Evolutionary conservation across 2,113 vertebrate genomes (phyloP), one percentile per base, ranked within the genome.

Genomic region (Alexandromys fortis): DNA sequence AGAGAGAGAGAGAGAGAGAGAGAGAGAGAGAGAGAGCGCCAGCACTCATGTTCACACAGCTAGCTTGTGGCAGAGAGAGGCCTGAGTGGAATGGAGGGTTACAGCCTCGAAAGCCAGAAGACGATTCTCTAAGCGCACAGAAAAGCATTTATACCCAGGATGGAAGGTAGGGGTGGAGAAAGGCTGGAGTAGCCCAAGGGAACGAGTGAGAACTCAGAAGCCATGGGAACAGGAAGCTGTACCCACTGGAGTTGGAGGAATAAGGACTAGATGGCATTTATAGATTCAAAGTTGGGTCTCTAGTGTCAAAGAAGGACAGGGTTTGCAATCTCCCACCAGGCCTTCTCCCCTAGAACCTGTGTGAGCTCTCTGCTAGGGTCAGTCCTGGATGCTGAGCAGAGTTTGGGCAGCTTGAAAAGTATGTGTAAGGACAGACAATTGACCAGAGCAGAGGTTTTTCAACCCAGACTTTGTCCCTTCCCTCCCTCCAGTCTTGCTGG

Each of bases 101-200:
- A 12, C 86, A 28, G 47, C 21, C 65, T n/a, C 6, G 7, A 49
- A 33, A 70, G 17, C 45, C 67, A 28, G 86, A 16, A 28, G 33
- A 28, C 0, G 3, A 3, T 13, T 19, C 61, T 33, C 38, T 6
- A 4, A 58, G 52, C 2, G 4, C 0, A 6, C 5, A 38, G 35
- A 61, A 26, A 58, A 65, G 16, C 24, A 5, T 14, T 35, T 19
- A 1, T 5, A 1, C 10, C 0, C 55, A 3, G 0, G 45, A 28
- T 0, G 1, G 58, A 58, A 58, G 7, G 4, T n/a, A 24, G 38
- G 0, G 12, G 30, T 24, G 58, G 33, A 35, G n/a, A n/a, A 75
- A 26, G 33, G 6, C 5, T 38, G 6, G 28, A 61, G 65, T 85
- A 73, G 10, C 45, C 35, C 5, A n/a, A 73, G 33, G 0, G 26